Base-by-base conservation (phyloP, 2,888 invertebrate species). In the Ophraella communa region DNA sequence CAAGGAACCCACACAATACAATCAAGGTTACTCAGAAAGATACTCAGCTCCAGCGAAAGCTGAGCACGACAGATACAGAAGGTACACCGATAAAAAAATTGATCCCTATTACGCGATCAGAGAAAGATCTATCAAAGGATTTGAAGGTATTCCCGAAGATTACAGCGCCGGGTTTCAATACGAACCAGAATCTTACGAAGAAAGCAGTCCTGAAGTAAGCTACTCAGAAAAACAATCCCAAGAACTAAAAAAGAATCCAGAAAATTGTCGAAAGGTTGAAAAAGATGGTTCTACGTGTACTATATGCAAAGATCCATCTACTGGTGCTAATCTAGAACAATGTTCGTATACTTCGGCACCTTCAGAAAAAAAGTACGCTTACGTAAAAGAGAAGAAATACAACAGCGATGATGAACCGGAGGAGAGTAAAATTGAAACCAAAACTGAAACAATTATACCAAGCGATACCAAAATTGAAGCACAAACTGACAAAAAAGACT, bases 311-410 rank as follows among this genome's bases (percentile, higher is more conserved):
- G 89, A 92, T 76, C 86, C 89, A 1, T 88, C 89, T 77, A 89
- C 89, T 1, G 91, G 91, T 47, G 92, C 90, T 24, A 88, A 89
- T 65, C 92, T 88, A 68, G 93, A 94, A 78, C 90, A 89, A 11
- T 94, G 94, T 77, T 90, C 91, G 0, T 94, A 92, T 79, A 89
- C 90, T 8, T 88, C 89, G 1, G 87, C 89, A 67, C 91, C 91
- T 0, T 86, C 87, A 74, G 91, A 91, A 67, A 89, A 91, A 77
- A 85, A 87, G 76, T 90, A 88, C 77, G 88, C 88, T 7, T 91
- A 87, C 73, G 88, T 87, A 4, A 87, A 86, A 64, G 88, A 89
- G 80, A 85, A 84, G 67, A 88, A 87, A 74, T 88, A 85, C 73
- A 84, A 87, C 64, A 87, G 87, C 68, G 85, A 87, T 69, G 84